Evolutionary conservation across 2,888 invertebrate genomes (phyloP).

Genomic region (Mongoloraphidia duomilia): DNA sequence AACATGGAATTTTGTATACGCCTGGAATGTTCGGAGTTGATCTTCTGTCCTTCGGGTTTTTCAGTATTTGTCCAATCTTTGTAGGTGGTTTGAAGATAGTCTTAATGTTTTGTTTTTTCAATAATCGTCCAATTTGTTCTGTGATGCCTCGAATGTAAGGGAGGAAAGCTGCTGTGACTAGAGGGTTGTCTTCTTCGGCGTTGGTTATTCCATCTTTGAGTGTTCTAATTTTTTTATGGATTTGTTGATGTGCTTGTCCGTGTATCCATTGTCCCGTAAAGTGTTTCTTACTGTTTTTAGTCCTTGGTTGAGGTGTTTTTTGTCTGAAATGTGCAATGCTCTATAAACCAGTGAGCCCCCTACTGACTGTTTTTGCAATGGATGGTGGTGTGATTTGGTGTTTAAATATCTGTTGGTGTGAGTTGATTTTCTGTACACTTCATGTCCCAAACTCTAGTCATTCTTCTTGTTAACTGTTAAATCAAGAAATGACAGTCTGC

Average conservation of each 20-base stretch:
- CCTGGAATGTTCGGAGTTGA: background rate
- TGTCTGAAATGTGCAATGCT: too few species aligned
- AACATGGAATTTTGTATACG: constrained; percentile 2
- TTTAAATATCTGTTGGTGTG: constrained; percentile 8
- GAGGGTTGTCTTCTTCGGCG: too few species aligned
- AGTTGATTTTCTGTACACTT: constrained; percentile 12
- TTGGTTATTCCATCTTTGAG: too few species aligned
- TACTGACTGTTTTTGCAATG: constrained; percentile 5
- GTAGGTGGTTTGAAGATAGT: background rate
- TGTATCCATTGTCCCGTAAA: too few species aligned
- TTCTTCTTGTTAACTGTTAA: constrained; percentile 9
- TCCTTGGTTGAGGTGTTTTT: too few species aligned
- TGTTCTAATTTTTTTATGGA: too few species aligned
- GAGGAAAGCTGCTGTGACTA: too few species aligned
- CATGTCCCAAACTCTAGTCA: constrained; percentile 11
- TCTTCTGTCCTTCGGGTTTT: background rate
- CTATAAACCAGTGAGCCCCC: too few species aligned
- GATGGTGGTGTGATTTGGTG: constrained; percentile 7
- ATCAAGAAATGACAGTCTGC: constrained; percentile 13
- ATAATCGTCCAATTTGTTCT: background rate
- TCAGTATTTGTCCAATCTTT: constrained; percentile 1
- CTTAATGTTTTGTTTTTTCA: background rate
- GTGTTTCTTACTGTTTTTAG: too few species aligned
- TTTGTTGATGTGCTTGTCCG: too few species aligned
- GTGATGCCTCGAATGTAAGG: constrained; percentile 1